These are phyloP conservation scores for Bellardia bayeri DNA, from an alignment of 2,888 invertebrate species.

Conservation along the genomic window DNA sequence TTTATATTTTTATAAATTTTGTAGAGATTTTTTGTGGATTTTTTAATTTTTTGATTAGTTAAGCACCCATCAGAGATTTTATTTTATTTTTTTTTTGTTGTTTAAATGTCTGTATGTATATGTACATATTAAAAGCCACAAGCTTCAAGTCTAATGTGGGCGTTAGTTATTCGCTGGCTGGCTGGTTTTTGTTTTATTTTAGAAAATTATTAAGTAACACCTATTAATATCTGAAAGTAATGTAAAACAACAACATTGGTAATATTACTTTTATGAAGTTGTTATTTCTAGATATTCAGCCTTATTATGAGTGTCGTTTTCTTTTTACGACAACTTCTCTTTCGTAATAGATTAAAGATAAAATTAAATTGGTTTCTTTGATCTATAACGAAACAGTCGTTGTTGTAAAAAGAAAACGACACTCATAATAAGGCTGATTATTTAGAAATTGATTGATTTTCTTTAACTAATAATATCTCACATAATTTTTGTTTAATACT, in stretches of 20 bases:
- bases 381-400: no score
- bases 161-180: slow-evolving; percentile 52
- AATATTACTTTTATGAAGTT: background rate
- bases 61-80: slow-evolving; percentile 66
- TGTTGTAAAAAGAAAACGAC: no score
- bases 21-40: slow-evolving; percentile 18
- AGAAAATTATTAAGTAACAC: background rate
- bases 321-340: no score
- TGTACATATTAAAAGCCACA: slow-evolving; percentile 27
- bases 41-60: background rate
- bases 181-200: slow-evolving; percentile 23
- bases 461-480: no score
- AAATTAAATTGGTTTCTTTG: no score
- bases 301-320: no score
- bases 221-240: background rate
- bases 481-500: no score
- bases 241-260: background rate
- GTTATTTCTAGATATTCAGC: background rate
- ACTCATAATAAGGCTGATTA: no score
- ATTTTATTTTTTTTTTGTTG: slow-evolving; percentile 13
- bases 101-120: background rate
- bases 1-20: slow-evolving; percentile 45
- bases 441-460: background rate
- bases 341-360: no score
- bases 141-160: slow-evolving; percentile 60